These are phyloP conservation scores for Drosophila sechellia DNA, from an alignment of 1,140 invertebrate genomes.

Conservation along the genomic window DNA sequence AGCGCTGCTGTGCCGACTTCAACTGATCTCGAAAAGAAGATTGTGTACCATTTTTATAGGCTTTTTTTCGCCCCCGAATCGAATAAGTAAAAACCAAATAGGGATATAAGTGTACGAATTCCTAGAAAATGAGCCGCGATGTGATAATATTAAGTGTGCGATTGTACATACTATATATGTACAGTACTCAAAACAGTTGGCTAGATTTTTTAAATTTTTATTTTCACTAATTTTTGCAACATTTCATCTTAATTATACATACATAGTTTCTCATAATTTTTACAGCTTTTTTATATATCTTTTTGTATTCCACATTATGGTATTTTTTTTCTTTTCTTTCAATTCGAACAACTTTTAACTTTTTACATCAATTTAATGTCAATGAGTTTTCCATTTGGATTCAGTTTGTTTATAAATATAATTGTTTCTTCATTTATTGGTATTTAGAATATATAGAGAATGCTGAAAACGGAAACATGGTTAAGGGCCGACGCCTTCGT, in stretches of 20 bases:
- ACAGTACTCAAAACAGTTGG: background rate
- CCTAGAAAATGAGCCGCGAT: no score
- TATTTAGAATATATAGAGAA: constrained; percentile 49
- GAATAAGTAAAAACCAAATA: no score
- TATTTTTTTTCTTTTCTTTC: constrained; percentile 46
- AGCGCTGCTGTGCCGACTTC: background rate
- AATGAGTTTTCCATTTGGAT: constrained; percentile 59
- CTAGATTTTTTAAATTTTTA: constrained; percentile 61
- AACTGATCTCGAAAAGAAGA: no score
- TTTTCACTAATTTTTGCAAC: constrained; percentile 78
- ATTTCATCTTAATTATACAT: constrained; percentile 78
- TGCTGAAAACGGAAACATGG: constrained; percentile 40
- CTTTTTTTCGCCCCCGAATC: no score
- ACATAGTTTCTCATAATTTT: constrained; percentile 78
- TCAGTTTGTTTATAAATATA: constrained; percentile 36
- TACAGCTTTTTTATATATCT: constrained; percentile 61
- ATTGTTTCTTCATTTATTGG: constrained; percentile 37
- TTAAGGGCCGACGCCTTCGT: constrained; percentile 19
- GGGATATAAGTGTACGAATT: no score
- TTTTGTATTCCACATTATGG: constrained; percentile 35
- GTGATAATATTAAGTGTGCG: no score
- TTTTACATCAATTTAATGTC: constrained; percentile 74
- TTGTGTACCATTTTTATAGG: no score
- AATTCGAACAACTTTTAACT: constrained; percentile 74
- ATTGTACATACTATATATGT: no score